A percentile compares a stretch with the other conserved stretches of the same genome.
Conservation (phyloP, 2,888 invertebrate genomes). For the Pardosa pseudoannulata region DNA sequence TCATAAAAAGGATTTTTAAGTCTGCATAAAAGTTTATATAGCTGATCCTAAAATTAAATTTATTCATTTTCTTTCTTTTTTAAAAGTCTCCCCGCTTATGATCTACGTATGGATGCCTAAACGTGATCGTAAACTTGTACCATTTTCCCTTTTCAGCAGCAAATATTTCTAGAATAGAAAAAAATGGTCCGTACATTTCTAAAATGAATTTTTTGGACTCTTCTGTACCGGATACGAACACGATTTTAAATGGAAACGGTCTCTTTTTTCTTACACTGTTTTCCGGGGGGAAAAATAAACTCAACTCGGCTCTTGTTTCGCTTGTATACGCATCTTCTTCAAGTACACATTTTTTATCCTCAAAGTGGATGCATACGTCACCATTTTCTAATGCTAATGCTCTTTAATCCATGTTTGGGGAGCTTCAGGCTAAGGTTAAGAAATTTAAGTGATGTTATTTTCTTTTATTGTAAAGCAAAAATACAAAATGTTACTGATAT, state of each 20-base stretch:
- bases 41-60: no score
- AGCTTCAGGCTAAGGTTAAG: no score
- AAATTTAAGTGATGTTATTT: no score
- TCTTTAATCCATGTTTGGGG: not conserved
- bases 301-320: constrained; percentile 31
- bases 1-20: no score
- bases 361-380: not conserved
- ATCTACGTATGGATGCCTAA: no score
- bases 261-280: constrained; percentile 32
- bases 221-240: constrained; percentile 9
- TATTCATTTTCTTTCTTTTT: no score
- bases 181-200: not conserved
- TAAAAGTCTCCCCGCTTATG: no score
- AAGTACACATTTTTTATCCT: not conserved
- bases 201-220: constrained; percentile 12
- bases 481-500: no score
- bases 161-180: not conserved
- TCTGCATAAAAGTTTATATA: no score
- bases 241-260: constrained; percentile 47
- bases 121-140: no score
- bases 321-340: not conserved
- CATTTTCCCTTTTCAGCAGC: not conserved
- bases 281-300: constrained; percentile 45
- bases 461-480: no score
- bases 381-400: not conserved